These are phyloP conservation scores for Epinotia nisella DNA, from an alignment of 2,888 invertebrate species.

Conservation along the genomic window DNA sequence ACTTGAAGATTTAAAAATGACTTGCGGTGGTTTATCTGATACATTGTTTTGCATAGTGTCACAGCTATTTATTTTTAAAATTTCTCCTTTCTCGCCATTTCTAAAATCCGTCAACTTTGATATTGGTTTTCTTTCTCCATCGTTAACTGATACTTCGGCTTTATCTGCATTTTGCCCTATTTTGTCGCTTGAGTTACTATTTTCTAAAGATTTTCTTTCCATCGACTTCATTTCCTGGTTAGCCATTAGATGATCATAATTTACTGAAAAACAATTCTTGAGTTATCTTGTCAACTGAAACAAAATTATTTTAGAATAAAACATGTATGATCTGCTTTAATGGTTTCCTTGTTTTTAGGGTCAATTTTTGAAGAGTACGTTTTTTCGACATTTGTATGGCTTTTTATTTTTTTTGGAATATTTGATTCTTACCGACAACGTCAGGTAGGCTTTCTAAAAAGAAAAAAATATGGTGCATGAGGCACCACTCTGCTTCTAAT, in stretches of 20 bases:
- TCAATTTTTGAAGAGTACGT: too few species aligned
- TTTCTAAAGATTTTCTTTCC: constrained; percentile 9
- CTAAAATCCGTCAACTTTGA: constrained; percentile 19
- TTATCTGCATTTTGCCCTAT: background rate
- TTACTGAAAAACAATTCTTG: background rate
- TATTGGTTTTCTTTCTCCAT: background rate
- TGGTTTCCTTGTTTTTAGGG: background rate
- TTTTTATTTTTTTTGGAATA: too few species aligned
- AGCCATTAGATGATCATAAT: background rate
- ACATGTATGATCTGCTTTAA: background rate
- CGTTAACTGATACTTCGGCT: background rate
- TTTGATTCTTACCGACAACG: too few species aligned
- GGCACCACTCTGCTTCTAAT: too few species aligned
- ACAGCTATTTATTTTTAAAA: background rate
- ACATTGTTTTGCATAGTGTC: background rate
- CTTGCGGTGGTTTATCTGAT: constrained; percentile 46
- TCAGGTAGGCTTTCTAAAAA: too few species aligned
- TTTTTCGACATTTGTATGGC: too few species aligned
- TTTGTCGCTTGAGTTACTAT: constrained; percentile 44
- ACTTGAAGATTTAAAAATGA: constrained; percentile 53
- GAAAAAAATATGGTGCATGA: too few species aligned
- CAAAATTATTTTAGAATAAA: constrained; percentile 5
- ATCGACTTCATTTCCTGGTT: background rate
- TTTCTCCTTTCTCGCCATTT: constrained; percentile 43
- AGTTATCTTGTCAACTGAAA: constrained; percentile 21